Percentiles rank a stretch among this genome's conserved stretches.
These are phyloP conservation scores for Jordanella pulchra DNA, from an alignment of 2,797 vertebrate species.

Conservation along the genomic window DNA sequence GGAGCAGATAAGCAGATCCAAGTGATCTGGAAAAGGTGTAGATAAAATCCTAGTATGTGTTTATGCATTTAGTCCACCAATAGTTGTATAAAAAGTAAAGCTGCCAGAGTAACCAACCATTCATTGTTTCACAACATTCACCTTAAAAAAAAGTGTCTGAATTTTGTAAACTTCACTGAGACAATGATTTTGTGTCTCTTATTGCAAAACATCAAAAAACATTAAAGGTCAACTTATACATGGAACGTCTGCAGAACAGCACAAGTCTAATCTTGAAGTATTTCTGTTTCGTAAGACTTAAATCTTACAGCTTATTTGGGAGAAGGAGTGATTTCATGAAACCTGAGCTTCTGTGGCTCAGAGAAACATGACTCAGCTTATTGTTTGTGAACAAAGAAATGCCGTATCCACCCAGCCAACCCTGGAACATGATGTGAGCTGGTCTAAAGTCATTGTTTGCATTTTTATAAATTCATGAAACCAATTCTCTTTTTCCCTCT, in stretches of 20 bases:
- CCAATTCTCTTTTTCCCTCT: not conserved
- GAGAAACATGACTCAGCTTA: constrained; percentile 10
- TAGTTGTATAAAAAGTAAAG: too few species aligned
- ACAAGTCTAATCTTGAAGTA: not conserved
- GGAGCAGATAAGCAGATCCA: too few species aligned
- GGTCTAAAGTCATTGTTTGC: not conserved
- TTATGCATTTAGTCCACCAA: too few species aligned
- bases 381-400: not conserved
- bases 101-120: not conserved
- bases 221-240: not conserved
- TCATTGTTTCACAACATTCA: not conserved
- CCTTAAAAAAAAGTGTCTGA: not conserved
- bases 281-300: not conserved
- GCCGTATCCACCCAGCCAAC: not conserved
- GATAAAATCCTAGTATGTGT: too few species aligned
- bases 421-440: not conserved
- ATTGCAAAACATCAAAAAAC: not conserved
- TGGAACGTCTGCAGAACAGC: not conserved
- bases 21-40: too few species aligned
- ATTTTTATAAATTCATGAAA: not conserved
- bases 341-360: not conserved
- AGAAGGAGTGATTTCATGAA: not conserved
- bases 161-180: not conserved
- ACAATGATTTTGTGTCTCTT: not conserved
- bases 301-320: not conserved